Evolutionary conservation across 2,113 vertebrate species (phyloP).

Genomic region (Monopterus albus): DNA sequence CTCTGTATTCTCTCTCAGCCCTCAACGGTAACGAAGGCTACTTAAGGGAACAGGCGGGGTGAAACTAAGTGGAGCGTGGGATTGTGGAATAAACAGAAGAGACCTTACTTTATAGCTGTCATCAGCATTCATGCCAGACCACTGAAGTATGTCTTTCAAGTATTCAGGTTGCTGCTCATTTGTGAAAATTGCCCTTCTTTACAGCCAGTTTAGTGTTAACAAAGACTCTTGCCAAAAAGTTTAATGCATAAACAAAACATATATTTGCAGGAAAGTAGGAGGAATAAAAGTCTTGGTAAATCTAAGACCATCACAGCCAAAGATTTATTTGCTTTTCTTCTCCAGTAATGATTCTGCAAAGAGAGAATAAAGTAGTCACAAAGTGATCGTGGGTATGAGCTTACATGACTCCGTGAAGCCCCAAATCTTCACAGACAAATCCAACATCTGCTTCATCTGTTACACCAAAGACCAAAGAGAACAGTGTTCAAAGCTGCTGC

Average conservation of each 20-base stretch:
- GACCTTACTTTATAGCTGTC: slow-evolving; percentile 32
- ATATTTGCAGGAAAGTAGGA: background rate
- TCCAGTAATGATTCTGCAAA: background rate
- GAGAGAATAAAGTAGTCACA: background rate
- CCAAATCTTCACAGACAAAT: background rate
- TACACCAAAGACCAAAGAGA: slow-evolving; percentile 4
- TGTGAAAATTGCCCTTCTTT: background rate
- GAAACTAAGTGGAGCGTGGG: slow-evolving; percentile 51
- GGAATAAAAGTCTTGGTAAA: background rate
- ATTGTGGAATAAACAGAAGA: slow-evolving; percentile 50
- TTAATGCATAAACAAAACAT: background rate
- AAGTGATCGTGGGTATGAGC: background rate
- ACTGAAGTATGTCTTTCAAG: slow-evolving; percentile 37
- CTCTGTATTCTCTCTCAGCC: slow-evolving; percentile 54
- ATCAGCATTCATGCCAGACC: slow-evolving; percentile 6
- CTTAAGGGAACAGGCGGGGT: slow-evolving; percentile 26
- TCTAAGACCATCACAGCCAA: background rate
- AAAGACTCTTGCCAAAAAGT: background rate
- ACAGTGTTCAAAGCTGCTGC: slow-evolving; percentile 15
- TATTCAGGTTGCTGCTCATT: slow-evolving; percentile 13
- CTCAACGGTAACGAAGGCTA: slow-evolving; percentile 50
- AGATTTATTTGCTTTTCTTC: background rate
- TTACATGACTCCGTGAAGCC: background rate
- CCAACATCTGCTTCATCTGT: slow-evolving; percentile 29
- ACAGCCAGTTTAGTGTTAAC: background rate